Conservation (phyloP, 2,888 invertebrate genomes). For the Drosophila antonietae region DNA sequence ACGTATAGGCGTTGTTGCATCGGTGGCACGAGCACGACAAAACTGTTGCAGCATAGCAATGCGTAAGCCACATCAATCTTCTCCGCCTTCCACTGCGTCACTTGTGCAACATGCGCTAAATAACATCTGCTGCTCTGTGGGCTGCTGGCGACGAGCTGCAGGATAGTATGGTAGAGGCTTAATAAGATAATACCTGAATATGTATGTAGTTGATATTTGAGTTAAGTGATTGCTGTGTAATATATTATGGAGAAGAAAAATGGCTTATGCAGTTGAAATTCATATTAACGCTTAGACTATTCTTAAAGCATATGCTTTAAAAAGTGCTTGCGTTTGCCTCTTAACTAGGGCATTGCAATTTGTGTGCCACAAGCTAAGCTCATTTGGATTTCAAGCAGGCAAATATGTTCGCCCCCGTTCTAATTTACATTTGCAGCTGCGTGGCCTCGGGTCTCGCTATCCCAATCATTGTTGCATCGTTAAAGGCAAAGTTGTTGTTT, state of each 20-base stretch:
- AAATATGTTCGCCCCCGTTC: conserved; percentile 19
- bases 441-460: conserved; percentile 1
- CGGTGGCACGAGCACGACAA: conserved; percentile 37
- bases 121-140: conserved; percentile 1
- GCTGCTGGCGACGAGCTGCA: not conserved
- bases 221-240: not conserved
- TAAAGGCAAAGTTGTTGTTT: conserved; percentile 46
- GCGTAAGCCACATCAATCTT: conserved; percentile 54
- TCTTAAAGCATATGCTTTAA: not conserved
- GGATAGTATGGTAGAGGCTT: not conserved
- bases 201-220: not conserved
- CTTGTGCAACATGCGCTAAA: not conserved
- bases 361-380: conserved; percentile 65
- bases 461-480: conserved; percentile 37
- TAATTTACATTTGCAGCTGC: conserved; percentile 39
- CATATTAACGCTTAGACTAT: not conserved
- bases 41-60: conserved; percentile 45
- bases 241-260: too few relatives aligned
- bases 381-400: conserved; percentile 65
- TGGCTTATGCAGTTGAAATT: too few relatives aligned
- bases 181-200: not conserved
- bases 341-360: conserved; percentile 52
- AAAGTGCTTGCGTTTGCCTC: conserved; percentile 22
- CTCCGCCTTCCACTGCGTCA: conserved; percentile 6
- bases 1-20: conserved; percentile 33